Base-by-base conservation (phyloP, 2,113 vertebrate genomes). In the Trichechus manatus region DNA sequence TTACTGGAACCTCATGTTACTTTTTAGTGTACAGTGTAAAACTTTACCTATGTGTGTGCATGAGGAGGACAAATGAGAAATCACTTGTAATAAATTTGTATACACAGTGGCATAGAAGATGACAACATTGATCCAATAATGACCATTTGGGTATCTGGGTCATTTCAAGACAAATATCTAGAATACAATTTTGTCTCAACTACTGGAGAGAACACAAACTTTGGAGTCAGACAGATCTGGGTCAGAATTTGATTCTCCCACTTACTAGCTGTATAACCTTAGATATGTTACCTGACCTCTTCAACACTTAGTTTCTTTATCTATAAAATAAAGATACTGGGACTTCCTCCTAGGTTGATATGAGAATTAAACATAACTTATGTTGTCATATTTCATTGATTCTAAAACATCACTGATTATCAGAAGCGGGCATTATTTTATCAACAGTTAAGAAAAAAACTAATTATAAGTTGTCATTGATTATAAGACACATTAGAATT, bases 41-140 rank as follows among this genome's bases (percentile, higher is more conserved):
- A 70, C 29, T 20, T 10, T 64, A 31, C 44, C 39, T 25, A 82
- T 11, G 15, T 9, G 4, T 25, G 33, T 68, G 11, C 4, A 78
- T 88, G 20, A n/a, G 29, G 14, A 95, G n/a, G 31, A 31, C n/a
- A 93, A 91, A 27, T 47, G 36, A 87, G 50, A 93, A 89, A 87
- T 83, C 75, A 25, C 29, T 23, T 29, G 31, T 59, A 61, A 88
- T 81, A 64, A 50, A 82, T 96, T 8, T 86, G 64, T 3, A 85
- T 22, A 5, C 77, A 29, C 6, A 47, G 36, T 56, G 53, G 44
- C 22, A n/a, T 47, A 50, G 85, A 78, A 92, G 86, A 89, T 42
- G 11, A 23, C 17, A 47, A 22, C 14, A 80, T 4, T n/a, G 22
- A 75, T 74, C 25, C 72, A 93, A 1, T 36, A 33, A 29, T 78